These are phyloP conservation scores for Pachycephala philippinensis DNA, from an alignment of 2,113 vertebrate genomes.

Conservation along the genomic window DNA sequence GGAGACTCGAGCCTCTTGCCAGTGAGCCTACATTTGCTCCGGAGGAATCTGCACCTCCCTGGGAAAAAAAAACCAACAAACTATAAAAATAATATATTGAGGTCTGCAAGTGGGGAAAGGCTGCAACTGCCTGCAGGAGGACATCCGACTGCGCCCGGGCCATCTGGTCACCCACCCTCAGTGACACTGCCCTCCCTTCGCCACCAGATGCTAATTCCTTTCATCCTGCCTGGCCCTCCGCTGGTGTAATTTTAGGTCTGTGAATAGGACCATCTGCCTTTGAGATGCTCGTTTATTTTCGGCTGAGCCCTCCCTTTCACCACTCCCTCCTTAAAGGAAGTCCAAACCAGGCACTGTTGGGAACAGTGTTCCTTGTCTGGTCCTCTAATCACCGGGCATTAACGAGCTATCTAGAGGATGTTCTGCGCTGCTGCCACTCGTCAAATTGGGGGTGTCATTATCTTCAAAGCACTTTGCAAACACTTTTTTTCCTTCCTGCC, in stretches of 20 bases:
- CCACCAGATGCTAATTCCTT: slow-evolving; percentile 53
- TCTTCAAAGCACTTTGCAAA: slow-evolving; percentile 25
- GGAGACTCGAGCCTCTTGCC: not conserved
- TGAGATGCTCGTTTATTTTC: slow-evolving; percentile 42
- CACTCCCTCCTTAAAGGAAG: slow-evolving; percentile 43
- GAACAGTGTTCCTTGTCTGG: not conserved
- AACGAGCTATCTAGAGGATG: not conserved
- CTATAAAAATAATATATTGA: not conserved
- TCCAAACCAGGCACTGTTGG: not conserved
- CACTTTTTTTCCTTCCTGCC: not conserved
- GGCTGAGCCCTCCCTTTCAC: slow-evolving; percentile 15
- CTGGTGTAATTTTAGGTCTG: slow-evolving; percentile 44
- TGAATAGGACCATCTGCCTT: slow-evolving; percentile 58
- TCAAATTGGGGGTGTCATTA: not conserved
- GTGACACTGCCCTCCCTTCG: not conserved
- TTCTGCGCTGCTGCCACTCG: not conserved
- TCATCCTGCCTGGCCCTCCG: slow-evolving; percentile 5
- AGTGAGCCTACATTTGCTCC: not conserved
- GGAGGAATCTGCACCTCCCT: not conserved
- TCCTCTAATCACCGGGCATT: not conserved
- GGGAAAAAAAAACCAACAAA: rapidly evolving
- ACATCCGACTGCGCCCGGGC: not conserved
- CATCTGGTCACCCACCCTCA: slow-evolving; percentile 23
- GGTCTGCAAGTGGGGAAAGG: not conserved
- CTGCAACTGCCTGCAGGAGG: not conserved